A percentile compares a stretch with the other conserved stretches of the same genome.
phyloP scores from a whole-genome alignment of 2,888 invertebrate species.

The Erebia epiphron region DNA sequence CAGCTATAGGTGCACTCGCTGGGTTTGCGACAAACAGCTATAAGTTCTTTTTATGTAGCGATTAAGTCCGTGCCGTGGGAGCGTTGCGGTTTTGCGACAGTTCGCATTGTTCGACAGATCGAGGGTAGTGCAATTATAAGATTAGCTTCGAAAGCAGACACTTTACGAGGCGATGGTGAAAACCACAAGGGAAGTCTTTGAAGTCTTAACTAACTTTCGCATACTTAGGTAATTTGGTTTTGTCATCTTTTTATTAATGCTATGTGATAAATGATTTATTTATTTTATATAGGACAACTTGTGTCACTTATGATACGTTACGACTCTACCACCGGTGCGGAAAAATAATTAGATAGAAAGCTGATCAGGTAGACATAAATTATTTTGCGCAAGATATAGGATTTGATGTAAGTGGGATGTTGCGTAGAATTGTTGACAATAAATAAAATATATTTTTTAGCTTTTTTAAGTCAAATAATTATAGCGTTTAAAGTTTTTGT shows the following conservation, averaged over 20 bases:
- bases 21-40: slow-evolving; percentile 18
- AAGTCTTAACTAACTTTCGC: not conserved
- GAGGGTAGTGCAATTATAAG: slow-evolving; percentile 9
- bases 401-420: not conserved
- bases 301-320: no score
- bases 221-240: not conserved
- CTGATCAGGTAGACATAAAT: no score
- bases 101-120: slow-evolving; percentile 13
- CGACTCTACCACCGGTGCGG: no score
- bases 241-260: no score
- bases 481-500: no score
- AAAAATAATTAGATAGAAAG: no score
- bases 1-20: slow-evolving; percentile 24
- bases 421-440: no score
- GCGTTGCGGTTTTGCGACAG: slow-evolving; percentile 17
- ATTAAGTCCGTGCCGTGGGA: slow-evolving; percentile 25
- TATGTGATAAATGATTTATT: no score
- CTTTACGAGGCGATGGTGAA: not conserved
- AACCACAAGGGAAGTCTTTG: not conserved
- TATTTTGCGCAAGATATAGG: not conserved
- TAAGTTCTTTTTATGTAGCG: slow-evolving; percentile 20
- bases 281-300: no score
- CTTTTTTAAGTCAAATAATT: no score
- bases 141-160: slow-evolving; percentile 7
- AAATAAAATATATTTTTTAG: no score